Conservation (phyloP, 2,888 invertebrate species). For the Pterostichus madidus region DNA sequence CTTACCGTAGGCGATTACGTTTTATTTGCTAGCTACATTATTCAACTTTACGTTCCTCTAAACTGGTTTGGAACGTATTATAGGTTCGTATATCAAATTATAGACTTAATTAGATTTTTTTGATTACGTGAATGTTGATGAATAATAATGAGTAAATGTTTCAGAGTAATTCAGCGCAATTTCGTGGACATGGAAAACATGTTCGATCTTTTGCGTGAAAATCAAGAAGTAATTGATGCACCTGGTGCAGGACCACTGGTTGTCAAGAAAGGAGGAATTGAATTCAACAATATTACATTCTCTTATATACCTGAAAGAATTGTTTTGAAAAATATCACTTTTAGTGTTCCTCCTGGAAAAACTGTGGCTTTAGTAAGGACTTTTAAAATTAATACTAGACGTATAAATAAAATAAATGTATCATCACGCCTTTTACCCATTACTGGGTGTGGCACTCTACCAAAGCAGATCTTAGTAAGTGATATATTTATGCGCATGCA, state of each 20-base stretch:
- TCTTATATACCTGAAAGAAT: slow-evolving; percentile 89
- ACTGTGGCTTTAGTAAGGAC: slow-evolving; percentile 87
- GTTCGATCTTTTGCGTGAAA: slow-evolving; percentile 95
- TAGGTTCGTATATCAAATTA: slow-evolving; percentile 80
- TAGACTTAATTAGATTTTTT: background rate
- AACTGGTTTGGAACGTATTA: slow-evolving; percentile 99
- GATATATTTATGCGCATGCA: no score
- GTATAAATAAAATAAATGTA: no score
- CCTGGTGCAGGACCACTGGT: slow-evolving; percentile 87
- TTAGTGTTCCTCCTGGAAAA: slow-evolving; percentile 89
- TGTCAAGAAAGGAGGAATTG: slow-evolving; percentile 86
- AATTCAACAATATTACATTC: slow-evolving; percentile 94
- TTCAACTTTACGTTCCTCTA: slow-evolving; percentile 96
- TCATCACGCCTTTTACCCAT: no score
- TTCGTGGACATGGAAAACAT: slow-evolving; percentile 99
- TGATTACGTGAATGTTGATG: background rate
- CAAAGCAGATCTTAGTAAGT: no score
- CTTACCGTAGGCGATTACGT: slow-evolving; percentile 97
- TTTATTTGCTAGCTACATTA: slow-evolving; percentile 95
- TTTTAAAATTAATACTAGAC: background rate
- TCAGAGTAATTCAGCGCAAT: slow-evolving; percentile 96
- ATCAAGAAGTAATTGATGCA: slow-evolving; percentile 92
- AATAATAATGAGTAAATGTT: background rate
- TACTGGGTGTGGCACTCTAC: no score
- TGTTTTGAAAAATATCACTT: slow-evolving; percentile 88